Conservation (phyloP, 2,113 vertebrate species). For the Onychorhynchus coronatus region DNA sequence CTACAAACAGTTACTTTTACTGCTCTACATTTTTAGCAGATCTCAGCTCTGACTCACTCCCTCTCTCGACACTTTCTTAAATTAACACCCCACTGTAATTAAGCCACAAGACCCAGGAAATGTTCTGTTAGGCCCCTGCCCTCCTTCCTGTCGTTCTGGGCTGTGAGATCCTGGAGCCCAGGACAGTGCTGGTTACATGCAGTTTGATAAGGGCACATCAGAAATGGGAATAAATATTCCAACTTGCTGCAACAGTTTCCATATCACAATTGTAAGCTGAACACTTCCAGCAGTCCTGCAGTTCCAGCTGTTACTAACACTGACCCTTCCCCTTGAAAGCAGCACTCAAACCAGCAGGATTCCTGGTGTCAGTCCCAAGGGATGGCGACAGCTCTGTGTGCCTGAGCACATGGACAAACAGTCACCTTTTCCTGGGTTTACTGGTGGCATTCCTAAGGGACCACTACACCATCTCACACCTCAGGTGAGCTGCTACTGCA, state of each 20-base stretch:
- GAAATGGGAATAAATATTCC: not conserved
- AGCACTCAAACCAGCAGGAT: rapidly evolving
- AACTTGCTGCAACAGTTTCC: rapidly evolving
- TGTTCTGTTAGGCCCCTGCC: not conserved
- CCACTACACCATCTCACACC: not conserved
- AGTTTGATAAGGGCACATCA: not conserved
- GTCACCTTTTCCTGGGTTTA: not conserved
- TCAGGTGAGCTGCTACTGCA: not conserved
- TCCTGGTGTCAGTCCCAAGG: not conserved
- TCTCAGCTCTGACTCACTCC: not conserved
- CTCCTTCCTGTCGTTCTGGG: not conserved
- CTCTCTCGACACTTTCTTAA: not conserved
- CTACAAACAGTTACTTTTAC: not conserved
- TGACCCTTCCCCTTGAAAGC: not conserved
- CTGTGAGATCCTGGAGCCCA: not conserved
- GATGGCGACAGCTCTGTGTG: rapidly evolving
- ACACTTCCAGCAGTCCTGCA: not conserved
- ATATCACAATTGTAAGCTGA: not conserved
- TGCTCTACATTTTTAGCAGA: not conserved
- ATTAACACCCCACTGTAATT: not conserved
- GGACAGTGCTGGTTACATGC: not conserved
- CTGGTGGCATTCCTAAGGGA: not conserved
- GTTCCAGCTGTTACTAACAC: not conserved
- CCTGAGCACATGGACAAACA: rapidly evolving
- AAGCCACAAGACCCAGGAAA: not conserved